phyloP scores from a whole-genome alignment of 1,140 invertebrate genomes.

The Pseudomyrmex dendroicus region DNA sequence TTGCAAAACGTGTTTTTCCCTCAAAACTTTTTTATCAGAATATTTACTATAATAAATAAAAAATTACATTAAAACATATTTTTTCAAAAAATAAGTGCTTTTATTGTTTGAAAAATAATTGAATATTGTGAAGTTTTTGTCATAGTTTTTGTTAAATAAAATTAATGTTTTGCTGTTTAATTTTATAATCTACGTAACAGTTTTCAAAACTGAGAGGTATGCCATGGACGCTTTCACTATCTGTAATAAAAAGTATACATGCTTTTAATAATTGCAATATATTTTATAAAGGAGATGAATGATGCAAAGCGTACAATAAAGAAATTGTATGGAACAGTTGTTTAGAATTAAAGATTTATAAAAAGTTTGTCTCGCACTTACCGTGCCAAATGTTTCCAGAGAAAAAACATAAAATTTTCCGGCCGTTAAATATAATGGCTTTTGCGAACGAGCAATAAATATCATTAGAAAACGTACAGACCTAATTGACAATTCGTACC shows the following conservation, averaged over 20 bases:
- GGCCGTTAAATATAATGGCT: conserved; percentile 59
- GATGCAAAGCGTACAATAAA: background rate
- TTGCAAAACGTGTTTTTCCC: too few species aligned
- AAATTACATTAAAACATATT: too few species aligned
- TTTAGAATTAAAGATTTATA: background rate
- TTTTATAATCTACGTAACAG: conserved; percentile 26
- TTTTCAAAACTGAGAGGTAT: conserved; percentile 58
- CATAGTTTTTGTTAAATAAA: background rate
- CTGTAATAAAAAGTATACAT: conserved; percentile 35
- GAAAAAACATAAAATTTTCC: conserved; percentile 70
- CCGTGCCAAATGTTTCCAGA: conserved; percentile 62
- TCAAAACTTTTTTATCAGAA: too few species aligned
- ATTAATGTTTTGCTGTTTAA: background rate
- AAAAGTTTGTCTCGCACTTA: conserved; percentile 37
- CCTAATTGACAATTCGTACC: conserved; percentile 51
- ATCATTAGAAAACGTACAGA: conserved; percentile 48
- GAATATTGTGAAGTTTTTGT: background rate
- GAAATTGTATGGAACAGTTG: background rate
- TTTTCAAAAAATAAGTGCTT: background rate
- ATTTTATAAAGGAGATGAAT: background rate
- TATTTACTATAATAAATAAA: too few species aligned
- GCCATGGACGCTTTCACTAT: conserved; percentile 65
- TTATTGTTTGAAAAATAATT: conserved; percentile 19
- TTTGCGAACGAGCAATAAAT: conserved; percentile 61
- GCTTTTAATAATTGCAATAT: background rate